Conservation (phyloP, 2,888 invertebrate genomes). For the Caenorhabditis zanzibari region DNA sequence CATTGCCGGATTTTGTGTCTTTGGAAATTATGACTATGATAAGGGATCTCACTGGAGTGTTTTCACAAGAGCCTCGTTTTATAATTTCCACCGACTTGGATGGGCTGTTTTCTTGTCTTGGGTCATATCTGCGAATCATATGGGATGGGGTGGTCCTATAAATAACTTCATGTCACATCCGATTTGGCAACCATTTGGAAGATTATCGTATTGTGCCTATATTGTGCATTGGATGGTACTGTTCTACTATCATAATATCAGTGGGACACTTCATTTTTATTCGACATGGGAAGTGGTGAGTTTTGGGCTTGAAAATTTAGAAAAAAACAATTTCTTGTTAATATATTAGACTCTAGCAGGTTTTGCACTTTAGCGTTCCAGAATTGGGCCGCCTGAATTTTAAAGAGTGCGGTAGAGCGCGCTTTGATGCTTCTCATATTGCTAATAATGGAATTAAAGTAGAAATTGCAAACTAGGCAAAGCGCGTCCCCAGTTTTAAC, state of each 20-base stretch:
- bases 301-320: neutral
- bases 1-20: constrained; percentile 50
- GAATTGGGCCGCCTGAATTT: too few relatives aligned
- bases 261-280: constrained; percentile 51
- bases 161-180: constrained; percentile 90
- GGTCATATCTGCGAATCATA: constrained; percentile 84
- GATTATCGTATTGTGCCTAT: constrained; percentile 95
- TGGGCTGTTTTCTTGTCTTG: constrained; percentile 84
- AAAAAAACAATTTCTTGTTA: neutral
- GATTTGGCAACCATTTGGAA: constrained; percentile 91
- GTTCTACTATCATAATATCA: constrained; percentile 54
- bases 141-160: constrained; percentile 85
- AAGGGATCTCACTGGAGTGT: constrained; percentile 54
- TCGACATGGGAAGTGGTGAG: constrained; percentile 61
- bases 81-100: constrained; percentile 79
- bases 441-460: too few relatives aligned
- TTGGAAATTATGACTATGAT: constrained; percentile 57
- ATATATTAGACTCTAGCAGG: too few relatives aligned
- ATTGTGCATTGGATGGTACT: constrained; percentile 84
- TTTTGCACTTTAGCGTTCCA: too few relatives aligned
- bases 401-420: too few relatives aligned
- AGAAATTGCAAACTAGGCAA: too few relatives aligned
- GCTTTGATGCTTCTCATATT: too few relatives aligned
- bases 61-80: constrained; percentile 57
- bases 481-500: too few relatives aligned